phyloP scores from a whole-genome alignment of 2,113 vertebrate genomes.

The Sinocyclocheilus anshuiensis region DNA sequence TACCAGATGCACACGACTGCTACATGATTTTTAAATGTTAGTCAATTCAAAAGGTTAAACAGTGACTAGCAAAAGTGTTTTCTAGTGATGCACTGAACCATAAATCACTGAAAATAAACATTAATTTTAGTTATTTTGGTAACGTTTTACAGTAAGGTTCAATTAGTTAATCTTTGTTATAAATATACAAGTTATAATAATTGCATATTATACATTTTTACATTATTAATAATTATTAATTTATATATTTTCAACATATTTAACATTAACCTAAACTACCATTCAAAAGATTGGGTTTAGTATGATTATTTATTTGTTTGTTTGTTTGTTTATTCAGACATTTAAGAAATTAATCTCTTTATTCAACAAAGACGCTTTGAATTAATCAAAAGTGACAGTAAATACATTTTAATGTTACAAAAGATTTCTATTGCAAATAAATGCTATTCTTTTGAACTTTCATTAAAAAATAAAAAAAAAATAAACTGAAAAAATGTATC shows the following conservation, averaged over 20 bases:
- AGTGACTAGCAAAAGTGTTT: neutral
- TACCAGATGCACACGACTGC: neutral
- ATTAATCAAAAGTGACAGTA: neutral
- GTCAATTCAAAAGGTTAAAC: neutral
- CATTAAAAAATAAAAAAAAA: no score
- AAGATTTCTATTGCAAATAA: no score
- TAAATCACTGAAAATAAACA: neutral
- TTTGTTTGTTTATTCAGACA: no score
- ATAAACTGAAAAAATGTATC: no score
- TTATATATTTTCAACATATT: neutral
- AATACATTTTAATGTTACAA: neutral
- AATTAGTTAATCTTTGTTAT: neutral
- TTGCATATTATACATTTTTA: no score
- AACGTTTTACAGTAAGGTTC: neutral
- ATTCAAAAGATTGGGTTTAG: neutral
- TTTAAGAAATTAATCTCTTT: neutral
- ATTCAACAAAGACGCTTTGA: neutral
- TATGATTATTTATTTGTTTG: neutral
- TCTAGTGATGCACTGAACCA: neutral
- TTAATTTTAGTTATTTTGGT: neutral
- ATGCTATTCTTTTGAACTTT: no score
- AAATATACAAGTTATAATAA: neutral
- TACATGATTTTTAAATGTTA: neutral
- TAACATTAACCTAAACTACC: neutral
- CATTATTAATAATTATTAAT: no score